Evolutionary conservation across 2,888 invertebrate genomes (phyloP).

Genomic region (Melanargia galathea): DNA sequence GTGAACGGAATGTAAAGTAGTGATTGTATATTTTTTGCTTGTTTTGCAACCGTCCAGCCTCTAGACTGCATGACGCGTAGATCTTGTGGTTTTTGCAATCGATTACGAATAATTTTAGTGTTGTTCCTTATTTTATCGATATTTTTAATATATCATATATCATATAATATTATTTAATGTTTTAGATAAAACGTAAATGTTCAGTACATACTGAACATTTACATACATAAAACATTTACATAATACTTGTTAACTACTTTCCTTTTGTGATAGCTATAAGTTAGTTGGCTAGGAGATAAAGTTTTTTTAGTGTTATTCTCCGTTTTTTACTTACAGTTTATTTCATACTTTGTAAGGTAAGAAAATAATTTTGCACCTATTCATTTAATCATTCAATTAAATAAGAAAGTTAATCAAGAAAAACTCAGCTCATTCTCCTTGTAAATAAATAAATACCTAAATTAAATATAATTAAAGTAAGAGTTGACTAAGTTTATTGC

Average conservation of each 20-base stretch:
- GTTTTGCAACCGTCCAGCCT: constrained; percentile 54
- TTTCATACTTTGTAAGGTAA: no score
- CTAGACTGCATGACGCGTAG: constrained; percentile 77
- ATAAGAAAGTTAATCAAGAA: background rate
- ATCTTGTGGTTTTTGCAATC: constrained; percentile 70
- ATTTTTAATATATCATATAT: background rate
- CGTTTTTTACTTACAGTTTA: no score
- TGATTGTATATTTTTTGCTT: constrained; percentile 54
- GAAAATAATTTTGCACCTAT: no score
- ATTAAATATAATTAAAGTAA: constrained; percentile 9
- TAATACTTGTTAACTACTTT: no score
- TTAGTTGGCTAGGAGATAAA: no score
- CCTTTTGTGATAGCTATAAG: no score
- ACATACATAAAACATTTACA: no score
- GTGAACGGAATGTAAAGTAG: constrained; percentile 32
- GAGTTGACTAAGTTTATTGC: constrained; percentile 8
- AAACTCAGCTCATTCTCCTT: background rate
- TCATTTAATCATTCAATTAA: no score
- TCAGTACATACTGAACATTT: background rate
- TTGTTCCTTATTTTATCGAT: constrained; percentile 41
- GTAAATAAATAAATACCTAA: background rate
- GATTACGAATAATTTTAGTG: constrained; percentile 63
- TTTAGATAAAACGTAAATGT: background rate
- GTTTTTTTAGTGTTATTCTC: no score
- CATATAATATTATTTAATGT: no score